Evolutionary conservation across 2,797 vertebrate genomes (phyloP), one percentile per base, ranked within the genome.

Genomic region (Anguilla pacifica): DNA sequence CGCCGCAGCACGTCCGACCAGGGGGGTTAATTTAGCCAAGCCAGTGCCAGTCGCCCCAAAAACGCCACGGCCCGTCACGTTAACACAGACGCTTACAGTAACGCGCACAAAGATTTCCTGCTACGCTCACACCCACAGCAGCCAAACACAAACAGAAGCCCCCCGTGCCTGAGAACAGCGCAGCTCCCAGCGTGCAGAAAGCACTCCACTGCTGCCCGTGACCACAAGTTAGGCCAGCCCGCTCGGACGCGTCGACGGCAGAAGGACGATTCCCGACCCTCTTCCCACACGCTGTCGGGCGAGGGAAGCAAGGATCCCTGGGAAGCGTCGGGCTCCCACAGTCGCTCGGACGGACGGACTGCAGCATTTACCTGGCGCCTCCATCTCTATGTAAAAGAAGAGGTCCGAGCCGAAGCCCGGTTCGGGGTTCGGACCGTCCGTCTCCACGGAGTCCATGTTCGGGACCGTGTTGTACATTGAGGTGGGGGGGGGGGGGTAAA

Each of bases 371-470:
- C 94, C 95, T 97, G 95, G 94, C 90, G 93, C 93, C 91, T 97
- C 95, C 94, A 97, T 96, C 94, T 97, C 96, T 95, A 96, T 96
- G 95, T 96, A 96, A 96, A 97, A 97, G 94, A 96, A 95, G 91
- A 96, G 94, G 91, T 97, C 95, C 90, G 94, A 94, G 91, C 94
- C 95, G 93, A 94, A 93, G 89, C 94, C 95, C 93, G 93, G 92
- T 92, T 95, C 95, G 92, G 95, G 92, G 92, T 94, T 95, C 92
- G 93, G 91, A 94, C 93, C 96, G 86, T 84, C 64, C 17, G 87
- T 92, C 92, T 96, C 95, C 94, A 96, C 90, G 91, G 97, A 96
- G 93, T 96, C 96, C 95, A 96, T 96, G 92, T 92, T 96, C 95
- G 95, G 81, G 67, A 94, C 90, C 90, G 93, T 94, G 92, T 95